phyloP scores from a whole-genome alignment of 2,113 vertebrate species.

The Anarhynchus alexandrinus region DNA sequence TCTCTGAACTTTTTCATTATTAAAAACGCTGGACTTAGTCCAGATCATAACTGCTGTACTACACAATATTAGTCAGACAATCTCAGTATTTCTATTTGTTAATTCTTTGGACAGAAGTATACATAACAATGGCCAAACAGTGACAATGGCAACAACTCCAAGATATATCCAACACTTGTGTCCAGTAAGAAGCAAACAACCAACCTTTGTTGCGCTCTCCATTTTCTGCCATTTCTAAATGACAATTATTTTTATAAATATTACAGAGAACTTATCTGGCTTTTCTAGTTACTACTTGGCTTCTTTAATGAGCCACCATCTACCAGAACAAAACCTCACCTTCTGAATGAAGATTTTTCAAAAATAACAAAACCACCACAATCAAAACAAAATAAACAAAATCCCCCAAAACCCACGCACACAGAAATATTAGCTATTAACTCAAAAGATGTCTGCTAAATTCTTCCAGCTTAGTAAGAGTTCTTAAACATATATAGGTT shows the following conservation, averaged over 20 bases:
- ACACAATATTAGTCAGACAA: not conserved
- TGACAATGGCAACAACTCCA: not conserved
- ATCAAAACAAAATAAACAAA: not conserved
- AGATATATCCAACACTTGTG: not conserved
- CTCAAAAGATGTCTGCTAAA: not conserved
- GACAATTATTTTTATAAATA: not conserved
- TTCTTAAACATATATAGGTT: not conserved
- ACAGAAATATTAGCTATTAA: not conserved
- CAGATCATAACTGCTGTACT: not conserved
- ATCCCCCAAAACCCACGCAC: not conserved
- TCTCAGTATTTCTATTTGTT: not conserved
- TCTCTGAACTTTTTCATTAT: not conserved
- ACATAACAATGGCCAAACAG: accelerated
- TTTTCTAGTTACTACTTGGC: not conserved
- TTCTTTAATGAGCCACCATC: not conserved
- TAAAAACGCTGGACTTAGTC: not conserved
- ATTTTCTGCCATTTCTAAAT: not conserved
- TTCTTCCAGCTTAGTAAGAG: not conserved
- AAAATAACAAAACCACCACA: not conserved
- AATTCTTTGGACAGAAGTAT: not conserved
- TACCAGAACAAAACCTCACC: not conserved
- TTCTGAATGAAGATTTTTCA: not conserved
- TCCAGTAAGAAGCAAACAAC: not conserved
- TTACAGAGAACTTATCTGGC: not conserved
- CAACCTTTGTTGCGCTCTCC: accelerated